Evolutionary conservation across 1,140 invertebrate species (phyloP), one percentile per base, ranked within the genome.

Genomic region (Drosophila obscura): DNA sequence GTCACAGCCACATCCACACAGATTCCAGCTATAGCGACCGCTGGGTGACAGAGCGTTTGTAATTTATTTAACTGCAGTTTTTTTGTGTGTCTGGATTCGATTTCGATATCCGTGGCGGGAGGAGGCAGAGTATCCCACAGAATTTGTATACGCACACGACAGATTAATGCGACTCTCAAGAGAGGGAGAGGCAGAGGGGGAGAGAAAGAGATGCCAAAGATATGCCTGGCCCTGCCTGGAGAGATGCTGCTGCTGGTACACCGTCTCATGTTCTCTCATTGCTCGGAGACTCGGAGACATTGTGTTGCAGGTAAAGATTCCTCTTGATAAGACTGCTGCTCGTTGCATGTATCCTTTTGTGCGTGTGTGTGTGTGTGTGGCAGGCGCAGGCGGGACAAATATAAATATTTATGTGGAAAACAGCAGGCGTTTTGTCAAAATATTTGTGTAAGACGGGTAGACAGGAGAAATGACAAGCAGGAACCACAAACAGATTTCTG

Each of bases 11-110:
- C 31, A 9, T 0, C 0, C 8, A 11, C 31, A 13, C 35, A 13
- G 35, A 39, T 39, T 11, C 35, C 35, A 13, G 35, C 35, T 39
- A 39, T 55, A 48, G 72, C 81, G 69, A 65, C 69, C 73, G 67
- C 75, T 88, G 83, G 83, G 83, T 87, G 83, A 87, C 83, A 88
- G 84, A 87, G 83, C 83, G 83, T 88, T 88, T 82, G 83, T 87
- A 87, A 87, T 87, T 87, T 87, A 87, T 87, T 87, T 87, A 87
- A 87, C 83, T 88, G 83, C 83, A 87, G 88, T 87, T 87, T 87
- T 87, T 87, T 83, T 39, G 35, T 39, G 35, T 39, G 11, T 39
- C 35, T 87, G 83, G 83, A 79, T 87, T 88, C 83, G 83, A 87
- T 87, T 88, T 87, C 83, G 83, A 87, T 87, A 83, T 87, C 83